phyloP scores from a whole-genome alignment of 2,888 invertebrate species.

The Drosophila flavopinicola region DNA sequence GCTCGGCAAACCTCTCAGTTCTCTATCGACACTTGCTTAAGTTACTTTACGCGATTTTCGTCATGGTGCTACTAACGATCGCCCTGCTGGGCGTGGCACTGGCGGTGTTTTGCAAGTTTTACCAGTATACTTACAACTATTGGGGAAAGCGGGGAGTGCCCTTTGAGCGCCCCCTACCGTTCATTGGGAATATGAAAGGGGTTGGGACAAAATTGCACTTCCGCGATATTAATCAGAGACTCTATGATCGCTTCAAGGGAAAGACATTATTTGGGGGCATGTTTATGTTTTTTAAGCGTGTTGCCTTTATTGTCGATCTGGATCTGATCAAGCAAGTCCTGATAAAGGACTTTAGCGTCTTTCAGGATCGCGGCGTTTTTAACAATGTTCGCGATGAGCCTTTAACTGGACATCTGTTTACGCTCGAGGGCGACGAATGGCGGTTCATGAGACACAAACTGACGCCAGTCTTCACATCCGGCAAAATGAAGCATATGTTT shows the following conservation, averaged over 20 bases:
- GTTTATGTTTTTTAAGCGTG: conserved; percentile 63
- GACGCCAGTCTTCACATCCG: conserved; percentile 85
- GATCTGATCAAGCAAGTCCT: conserved; percentile 81
- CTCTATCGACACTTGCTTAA: background rate
- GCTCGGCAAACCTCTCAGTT: background rate
- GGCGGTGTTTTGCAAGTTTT: conserved; percentile 33
- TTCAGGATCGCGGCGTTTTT: conserved; percentile 79
- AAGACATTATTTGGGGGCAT: conserved; percentile 63
- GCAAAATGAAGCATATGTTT: conserved; percentile 85
- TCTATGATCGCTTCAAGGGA: conserved; percentile 70
- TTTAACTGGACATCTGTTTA: conserved; percentile 77
- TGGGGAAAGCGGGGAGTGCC: conserved; percentile 68
- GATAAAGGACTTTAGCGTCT: conserved; percentile 82
- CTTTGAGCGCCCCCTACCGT: conserved; percentile 50
- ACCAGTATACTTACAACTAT: conserved; percentile 53
- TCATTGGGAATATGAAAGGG: conserved; percentile 73
- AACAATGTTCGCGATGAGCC: conserved; percentile 81
- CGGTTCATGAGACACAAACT: conserved; percentile 84
- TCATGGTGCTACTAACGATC: conserved; percentile 46
- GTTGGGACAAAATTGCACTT: conserved; percentile 57
- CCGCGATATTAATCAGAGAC: conserved; percentile 61
- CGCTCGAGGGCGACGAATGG: conserved; percentile 84
- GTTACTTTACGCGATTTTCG: background rate
- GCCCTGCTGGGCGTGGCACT: conserved; percentile 42
- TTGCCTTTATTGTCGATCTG: conserved; percentile 68